phyloP scores from a whole-genome alignment of 64 coral and sea anemone genomes.

The Montipora sp. region DNA sequence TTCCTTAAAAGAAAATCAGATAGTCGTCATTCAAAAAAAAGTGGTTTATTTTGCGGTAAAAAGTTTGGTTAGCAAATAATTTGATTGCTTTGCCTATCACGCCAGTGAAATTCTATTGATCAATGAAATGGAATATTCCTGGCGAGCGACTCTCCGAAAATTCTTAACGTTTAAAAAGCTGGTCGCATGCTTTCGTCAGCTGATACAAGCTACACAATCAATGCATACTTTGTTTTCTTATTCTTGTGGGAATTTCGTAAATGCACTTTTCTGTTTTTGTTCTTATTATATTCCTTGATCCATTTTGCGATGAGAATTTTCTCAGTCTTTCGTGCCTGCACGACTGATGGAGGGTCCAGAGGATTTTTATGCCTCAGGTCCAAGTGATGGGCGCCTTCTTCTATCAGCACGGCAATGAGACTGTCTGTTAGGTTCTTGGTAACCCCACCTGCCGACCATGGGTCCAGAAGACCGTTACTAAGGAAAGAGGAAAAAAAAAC shows the following conservation, averaged over 20 bases:
- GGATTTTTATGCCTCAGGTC: slow-evolving; percentile 90
- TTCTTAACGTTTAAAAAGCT: not conserved
- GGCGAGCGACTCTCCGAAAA: not conserved
- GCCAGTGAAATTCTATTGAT: too few species aligned
- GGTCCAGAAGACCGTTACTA: slow-evolving; percentile 92
- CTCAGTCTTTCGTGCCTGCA: slow-evolving; percentile 80
- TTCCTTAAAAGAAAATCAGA: too few species aligned
- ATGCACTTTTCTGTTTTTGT: not conserved
- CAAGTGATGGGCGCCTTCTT: slow-evolving; percentile 94
- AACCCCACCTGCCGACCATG: slow-evolving; percentile 91
- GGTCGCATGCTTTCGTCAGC: not conserved
- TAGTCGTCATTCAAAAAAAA: too few species aligned
- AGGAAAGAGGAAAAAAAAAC: slow-evolving; percentile 1
- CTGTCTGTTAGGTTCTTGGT: slow-evolving; percentile 76
- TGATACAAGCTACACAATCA: not conserved
- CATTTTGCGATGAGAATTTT: slow-evolving; percentile 71
- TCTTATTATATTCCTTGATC: slow-evolving; percentile 65
- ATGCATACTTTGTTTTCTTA: not conserved
- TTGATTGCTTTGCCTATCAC: too few species aligned
- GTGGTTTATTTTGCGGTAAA: too few species aligned
- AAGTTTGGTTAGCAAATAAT: too few species aligned
- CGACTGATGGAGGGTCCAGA: slow-evolving; percentile 82
- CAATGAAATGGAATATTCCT: too few species aligned
- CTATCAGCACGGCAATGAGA: slow-evolving; percentile 84
- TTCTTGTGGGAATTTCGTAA: slow-evolving; percentile 1